phyloP scores from a whole-genome alignment of 2,113 vertebrate species.

The Cathartes aura region DNA sequence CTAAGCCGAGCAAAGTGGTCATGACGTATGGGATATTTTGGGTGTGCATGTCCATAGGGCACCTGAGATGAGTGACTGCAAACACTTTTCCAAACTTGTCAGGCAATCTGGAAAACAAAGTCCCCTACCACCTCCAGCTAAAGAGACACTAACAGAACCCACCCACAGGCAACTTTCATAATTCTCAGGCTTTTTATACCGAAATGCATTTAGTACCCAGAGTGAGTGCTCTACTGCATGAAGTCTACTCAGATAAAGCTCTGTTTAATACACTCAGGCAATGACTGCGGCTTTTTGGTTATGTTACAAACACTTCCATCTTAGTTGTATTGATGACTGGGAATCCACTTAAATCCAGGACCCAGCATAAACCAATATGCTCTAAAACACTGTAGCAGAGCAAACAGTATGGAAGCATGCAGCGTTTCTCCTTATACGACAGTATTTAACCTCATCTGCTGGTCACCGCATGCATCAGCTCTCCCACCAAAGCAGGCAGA shows the following conservation, averaged over 20 bases:
- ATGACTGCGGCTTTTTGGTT: background rate
- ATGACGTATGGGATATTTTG: background rate
- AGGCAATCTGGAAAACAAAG: conserved; percentile 29
- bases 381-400: background rate
- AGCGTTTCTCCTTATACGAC: background rate
- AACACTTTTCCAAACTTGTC: background rate
- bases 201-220: conserved; percentile 3
- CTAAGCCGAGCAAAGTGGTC: background rate
- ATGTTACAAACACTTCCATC: background rate
- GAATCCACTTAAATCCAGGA: background rate
- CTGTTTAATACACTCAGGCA: background rate
- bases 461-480: background rate
- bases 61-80: background rate
- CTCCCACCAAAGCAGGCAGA: background rate
- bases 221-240: background rate
- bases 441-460: background rate
- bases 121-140: conserved; percentile 22
- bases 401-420: background rate
- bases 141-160: conserved; percentile 4
- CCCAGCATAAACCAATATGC: background rate
- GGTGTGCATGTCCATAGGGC: background rate
- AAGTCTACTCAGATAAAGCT: background rate
- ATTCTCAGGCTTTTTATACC: conserved; percentile 36
- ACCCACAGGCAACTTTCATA: conserved; percentile 13
- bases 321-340: background rate